These are phyloP conservation scores for Thaumatotibia leucotreta DNA, from an alignment of 1,140 invertebrate genomes.

Conservation along the genomic window DNA sequence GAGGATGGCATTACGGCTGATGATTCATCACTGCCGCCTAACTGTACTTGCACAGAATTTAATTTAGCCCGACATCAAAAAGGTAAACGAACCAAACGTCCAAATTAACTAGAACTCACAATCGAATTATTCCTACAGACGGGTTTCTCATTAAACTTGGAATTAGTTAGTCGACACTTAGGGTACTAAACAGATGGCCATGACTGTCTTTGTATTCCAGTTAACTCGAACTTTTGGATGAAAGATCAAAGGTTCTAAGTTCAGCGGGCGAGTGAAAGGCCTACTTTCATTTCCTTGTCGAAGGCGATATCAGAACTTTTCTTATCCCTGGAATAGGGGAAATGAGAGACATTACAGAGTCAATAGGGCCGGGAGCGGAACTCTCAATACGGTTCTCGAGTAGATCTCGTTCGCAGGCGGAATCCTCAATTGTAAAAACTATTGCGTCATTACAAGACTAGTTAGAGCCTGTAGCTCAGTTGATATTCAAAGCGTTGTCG, in stretches of 20 bases:
- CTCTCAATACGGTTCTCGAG: conserved; percentile 43
- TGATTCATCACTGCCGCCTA: conserved; percentile 30
- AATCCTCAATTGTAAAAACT: conserved; percentile 38
- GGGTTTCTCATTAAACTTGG: conserved; percentile 62
- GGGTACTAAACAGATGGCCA: conserved; percentile 46
- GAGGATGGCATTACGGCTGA: conserved; percentile 28
- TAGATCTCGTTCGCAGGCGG: conserved; percentile 38
- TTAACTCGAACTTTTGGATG: conserved; percentile 59
- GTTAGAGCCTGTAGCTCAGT: conserved; percentile 13
- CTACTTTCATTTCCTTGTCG: conserved; percentile 55
- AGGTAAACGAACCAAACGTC: conserved; percentile 34
- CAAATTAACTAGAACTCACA: conserved; percentile 45
- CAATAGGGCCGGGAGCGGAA: conserved; percentile 48
- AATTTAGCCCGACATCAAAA: conserved; percentile 35
- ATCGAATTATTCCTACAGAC: conserved; percentile 50
- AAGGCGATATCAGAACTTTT: conserved; percentile 60
- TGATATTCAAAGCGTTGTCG: conserved; percentile 33
- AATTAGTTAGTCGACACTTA: conserved; percentile 52
- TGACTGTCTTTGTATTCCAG: conserved; percentile 56
- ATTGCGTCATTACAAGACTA: conserved; percentile 25
- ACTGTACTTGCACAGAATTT: conserved; percentile 25
- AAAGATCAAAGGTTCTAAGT: conserved; percentile 66
- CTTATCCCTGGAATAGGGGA: conserved; percentile 62
- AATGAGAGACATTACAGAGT: conserved; percentile 67
- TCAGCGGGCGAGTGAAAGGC: conserved; percentile 48